Evolutionary conservation across 2,888 invertebrate species (phyloP).

Genomic region (Dryobotodes eremita): DNA sequence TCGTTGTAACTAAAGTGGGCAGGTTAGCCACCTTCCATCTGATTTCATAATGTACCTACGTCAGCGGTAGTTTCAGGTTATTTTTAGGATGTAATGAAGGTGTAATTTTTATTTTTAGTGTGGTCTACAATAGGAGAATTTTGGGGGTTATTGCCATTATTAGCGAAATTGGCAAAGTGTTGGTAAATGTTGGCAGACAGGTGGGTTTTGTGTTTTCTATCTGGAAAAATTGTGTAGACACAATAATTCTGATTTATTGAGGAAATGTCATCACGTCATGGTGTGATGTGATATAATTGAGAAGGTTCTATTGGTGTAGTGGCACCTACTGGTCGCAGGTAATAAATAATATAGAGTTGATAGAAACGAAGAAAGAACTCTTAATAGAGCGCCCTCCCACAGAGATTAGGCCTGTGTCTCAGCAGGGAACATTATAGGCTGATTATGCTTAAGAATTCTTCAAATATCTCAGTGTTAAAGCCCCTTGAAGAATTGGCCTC

Average conservation of each 20-base stretch:
- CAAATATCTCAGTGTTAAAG: conserved; percentile 41
- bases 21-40: conserved; percentile 50
- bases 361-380: no score
- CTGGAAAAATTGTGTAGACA: no score
- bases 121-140: background rate
- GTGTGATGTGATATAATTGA: background rate
- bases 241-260: background rate
- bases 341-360: no score
- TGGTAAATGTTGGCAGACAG: background rate
- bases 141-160: conserved; percentile 11
- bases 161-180: background rate
- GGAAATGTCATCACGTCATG: background rate
- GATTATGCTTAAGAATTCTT: background rate
- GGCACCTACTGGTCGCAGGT: no score
- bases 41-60: conserved; percentile 41
- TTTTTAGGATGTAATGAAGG: conserved; percentile 20
- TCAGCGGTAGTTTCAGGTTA: conserved; percentile 27
- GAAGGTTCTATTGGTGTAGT: background rate
- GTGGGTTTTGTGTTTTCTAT: background rate
- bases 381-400: no score
- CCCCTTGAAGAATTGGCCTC: conserved; percentile 11
- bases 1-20: conserved; percentile 54
- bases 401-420: no score
- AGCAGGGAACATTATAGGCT: no score
- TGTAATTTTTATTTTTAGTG: conserved; percentile 2